Base-by-base conservation (phyloP, 1,140 invertebrate species). In the Hetaerina americana region DNA sequence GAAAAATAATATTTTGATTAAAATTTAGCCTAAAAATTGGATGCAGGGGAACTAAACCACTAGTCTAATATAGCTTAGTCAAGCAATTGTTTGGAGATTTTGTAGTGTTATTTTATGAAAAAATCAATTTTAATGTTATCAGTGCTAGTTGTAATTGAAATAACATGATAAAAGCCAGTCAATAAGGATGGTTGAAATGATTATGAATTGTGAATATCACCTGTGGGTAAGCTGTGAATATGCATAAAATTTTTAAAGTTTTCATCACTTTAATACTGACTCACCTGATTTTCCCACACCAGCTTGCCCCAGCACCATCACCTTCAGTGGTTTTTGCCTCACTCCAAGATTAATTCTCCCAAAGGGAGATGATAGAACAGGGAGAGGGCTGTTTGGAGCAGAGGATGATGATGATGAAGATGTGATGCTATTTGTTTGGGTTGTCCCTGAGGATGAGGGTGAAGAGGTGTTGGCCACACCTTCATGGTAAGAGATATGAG, bases 231-330 rank as follows among this genome's bases (percentile, higher is more conserved):
- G 15, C 5, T 70, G 2, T 69, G 27, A 5, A 70, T 70, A 5
- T 15, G 25, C n/a, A 24, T 66, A 26, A 26, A 66, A 28, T 29
- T 5, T 24, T n/a, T n/a, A n/a, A n/a, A n/a, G n/a, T n/a, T n/a
- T n/a, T n/a, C n/a, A n/a, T n/a, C 0, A 31, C 5, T 71, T 69
- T 27, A 24, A 18, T 71, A 72, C 12, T 10, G 69, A 75, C 79
- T 84, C 81, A 91, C 90, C 90, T 73, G 90, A 89, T 81, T 92
- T 92, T 26, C 90, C 90, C 66, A 92, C 90, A 28, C 90, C 90
- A 10, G 87, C 85, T 76, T 92, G 90, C 22, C 91, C 90, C 18
- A 92, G 76, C 2, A 92, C 86, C 84, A 92, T 89, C 5, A 92
- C 85, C 78, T 88, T 88, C 40, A 91, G 82, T 0, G 88, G 85